Conservation (phyloP, 2,113 vertebrate genomes). For the Cynoglossus semilaevis region DNA sequence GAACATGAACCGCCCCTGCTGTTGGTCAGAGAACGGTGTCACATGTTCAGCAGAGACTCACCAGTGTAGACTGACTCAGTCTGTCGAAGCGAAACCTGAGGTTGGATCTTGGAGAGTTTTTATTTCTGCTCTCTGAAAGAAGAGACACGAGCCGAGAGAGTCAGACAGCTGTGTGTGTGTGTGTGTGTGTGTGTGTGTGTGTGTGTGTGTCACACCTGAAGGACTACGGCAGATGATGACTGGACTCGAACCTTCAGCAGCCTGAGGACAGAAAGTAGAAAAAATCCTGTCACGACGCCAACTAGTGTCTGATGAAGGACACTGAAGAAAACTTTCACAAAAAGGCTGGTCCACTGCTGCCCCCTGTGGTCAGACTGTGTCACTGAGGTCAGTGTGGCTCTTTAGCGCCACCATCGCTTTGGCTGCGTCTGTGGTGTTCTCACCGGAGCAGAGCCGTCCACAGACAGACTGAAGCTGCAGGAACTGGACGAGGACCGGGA, state of each 20-base stretch:
- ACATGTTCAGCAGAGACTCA: constrained; percentile 69
- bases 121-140: constrained; percentile 85
- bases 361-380: too few relatives aligned
- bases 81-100: constrained; percentile 95
- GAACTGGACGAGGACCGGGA: constrained; percentile 90
- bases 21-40: too few relatives aligned
- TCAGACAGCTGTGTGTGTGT: too few relatives aligned
- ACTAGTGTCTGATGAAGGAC: neutral
- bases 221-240: constrained; percentile 89
- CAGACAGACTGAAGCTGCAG: constrained; percentile 86
- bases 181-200: too few relatives aligned
- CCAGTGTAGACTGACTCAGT: constrained; percentile 82
- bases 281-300: too few relatives aligned
- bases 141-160: neutral
- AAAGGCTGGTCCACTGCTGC: too few relatives aligned
- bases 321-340: neutral
- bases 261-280: constrained; percentile 47
- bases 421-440: too few relatives aligned
- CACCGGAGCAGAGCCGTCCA: constrained; percentile 86
- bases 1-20: too few relatives aligned
- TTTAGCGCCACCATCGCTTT: too few relatives aligned
- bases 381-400: too few relatives aligned
- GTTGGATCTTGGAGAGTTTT: constrained; percentile 88
- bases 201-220: constrained; percentile 76
- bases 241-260: constrained; percentile 80